Evolutionary conservation across 2,113 vertebrate species (phyloP), one percentile per base, ranked within the genome.

Genomic region (Alouatta palliata): DNA sequence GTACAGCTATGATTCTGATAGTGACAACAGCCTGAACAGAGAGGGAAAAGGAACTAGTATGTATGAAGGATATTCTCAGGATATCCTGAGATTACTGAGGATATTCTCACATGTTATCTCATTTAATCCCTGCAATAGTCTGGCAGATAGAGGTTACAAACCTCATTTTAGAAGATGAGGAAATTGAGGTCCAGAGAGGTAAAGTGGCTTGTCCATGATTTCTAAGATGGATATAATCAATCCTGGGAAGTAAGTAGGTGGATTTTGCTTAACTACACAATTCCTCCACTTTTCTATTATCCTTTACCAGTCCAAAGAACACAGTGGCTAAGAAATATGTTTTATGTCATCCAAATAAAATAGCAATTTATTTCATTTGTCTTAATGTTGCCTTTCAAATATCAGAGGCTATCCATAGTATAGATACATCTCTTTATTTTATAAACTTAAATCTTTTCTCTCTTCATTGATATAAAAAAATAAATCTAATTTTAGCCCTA

Each of bases 401-500:
- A 93, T 47, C 75, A 94, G 49, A 84, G n/a, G 49, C 91, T 80
- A 90, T 23, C 40, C 20, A n/a, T 37, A 21, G 23, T 87, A 87
- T 71, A 68, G 54, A 80, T 14, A 92, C 8, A 73, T 96, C 54
- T 66, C 56, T 75, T 95, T 76, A 47, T 49, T 96, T 97, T 86
- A 87, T 83, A 91, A 91, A 84, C 68, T 79, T 96, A 27, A 80
- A 35, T 92, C 43, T 96, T 96, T 54, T 97, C 52, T 87, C 49
- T 97, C 84, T 27, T 95, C 37, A 54, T 64, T 52, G 32, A 80
- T 70, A 90, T 71, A 3, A 32, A 61, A 83, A 71, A 35, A 88
- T 95, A 12, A 47, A 85, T 75, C 13, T 89, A 89, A 27, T 47
- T 89, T 54, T 83, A 80, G 21, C 43, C 52, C 27, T 90, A 93